These are phyloP conservation scores for Platysteira castanea DNA, from an alignment of 2,113 vertebrate genomes.

Conservation along the genomic window DNA sequence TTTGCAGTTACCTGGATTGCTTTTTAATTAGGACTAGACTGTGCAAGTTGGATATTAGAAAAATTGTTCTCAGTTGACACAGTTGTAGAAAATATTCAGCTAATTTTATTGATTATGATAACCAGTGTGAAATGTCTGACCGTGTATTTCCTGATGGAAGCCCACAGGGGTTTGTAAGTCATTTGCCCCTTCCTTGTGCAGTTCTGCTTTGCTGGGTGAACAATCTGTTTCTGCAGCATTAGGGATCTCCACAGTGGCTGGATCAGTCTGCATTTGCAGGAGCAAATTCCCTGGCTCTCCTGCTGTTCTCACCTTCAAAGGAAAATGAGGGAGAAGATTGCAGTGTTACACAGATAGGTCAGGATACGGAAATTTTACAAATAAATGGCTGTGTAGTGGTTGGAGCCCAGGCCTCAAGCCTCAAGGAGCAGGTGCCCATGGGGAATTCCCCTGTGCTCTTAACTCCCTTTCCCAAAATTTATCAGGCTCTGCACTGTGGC, in stretches of 20 bases:
- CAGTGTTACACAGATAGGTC: neutral
- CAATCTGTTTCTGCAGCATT: neutral
- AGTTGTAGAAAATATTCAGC: neutral
- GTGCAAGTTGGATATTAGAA: neutral
- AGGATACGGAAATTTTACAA: neutral
- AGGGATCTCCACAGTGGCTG: neutral
- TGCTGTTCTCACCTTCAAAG: neutral
- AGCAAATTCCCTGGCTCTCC: neutral
- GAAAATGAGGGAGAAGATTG: neutral
- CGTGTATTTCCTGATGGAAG: neutral
- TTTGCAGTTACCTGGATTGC: neutral
- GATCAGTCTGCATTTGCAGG: neutral
- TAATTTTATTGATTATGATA: neutral
- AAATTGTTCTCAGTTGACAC: neutral
- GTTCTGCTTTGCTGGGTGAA: neutral
- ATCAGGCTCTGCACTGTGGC: neutral
- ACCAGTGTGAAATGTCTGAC: neutral
- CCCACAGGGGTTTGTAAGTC: neutral
- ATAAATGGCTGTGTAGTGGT: neutral
- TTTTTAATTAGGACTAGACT: neutral
- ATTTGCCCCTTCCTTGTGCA: neutral
- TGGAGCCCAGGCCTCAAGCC: neutral
- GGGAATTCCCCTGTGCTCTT: neutral
- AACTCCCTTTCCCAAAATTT: neutral
- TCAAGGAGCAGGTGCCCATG: neutral